Evolutionary conservation across 2,797 vertebrate genomes (phyloP).

Genomic region (Xyrichtys novacula): DNA sequence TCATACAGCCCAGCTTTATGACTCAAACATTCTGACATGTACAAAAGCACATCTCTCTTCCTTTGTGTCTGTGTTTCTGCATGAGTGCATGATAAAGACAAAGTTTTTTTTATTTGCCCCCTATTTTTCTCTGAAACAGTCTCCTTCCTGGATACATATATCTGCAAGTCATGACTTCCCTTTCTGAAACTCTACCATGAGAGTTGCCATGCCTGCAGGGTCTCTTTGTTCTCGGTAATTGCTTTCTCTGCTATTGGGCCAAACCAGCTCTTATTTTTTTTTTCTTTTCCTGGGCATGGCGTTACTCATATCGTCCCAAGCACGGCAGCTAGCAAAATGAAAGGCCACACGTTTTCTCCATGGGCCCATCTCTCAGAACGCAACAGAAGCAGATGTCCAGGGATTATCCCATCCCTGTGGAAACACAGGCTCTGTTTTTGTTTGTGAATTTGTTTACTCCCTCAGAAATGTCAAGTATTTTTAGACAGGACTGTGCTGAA

Average conservation of each 20-base stretch:
- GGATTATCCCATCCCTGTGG: constrained; percentile 70
- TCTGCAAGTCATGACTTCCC: constrained; percentile 10
- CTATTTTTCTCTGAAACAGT: constrained; percentile 7
- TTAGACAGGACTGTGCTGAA: constrained; percentile 53
- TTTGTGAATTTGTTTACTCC: constrained; percentile 61
- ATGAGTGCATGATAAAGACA: constrained; percentile 6
- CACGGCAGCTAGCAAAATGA: constrained; percentile 65
- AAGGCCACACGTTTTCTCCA: constrained; percentile 67
- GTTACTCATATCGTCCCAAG: constrained; percentile 37
- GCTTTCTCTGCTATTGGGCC: constrained; percentile 47
- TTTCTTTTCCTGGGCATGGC: constrained; percentile 12
- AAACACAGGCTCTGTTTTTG: constrained; percentile 51
- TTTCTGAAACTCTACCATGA: constrained; percentile 36
- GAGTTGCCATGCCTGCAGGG: constrained; percentile 43
- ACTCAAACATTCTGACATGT: constrained; percentile 14
- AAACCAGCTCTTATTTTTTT: constrained; percentile 26
- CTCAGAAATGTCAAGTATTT: constrained; percentile 70
- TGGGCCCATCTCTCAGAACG: constrained; percentile 55
- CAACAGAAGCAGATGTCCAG: constrained; percentile 75
- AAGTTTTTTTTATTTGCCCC: constrained; percentile 8
- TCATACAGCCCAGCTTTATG: constrained; percentile 54
- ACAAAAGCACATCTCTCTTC: constrained; percentile 28
- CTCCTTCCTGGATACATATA: constrained; percentile 28
- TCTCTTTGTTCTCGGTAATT: constrained; percentile 49
- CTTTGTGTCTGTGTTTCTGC: not conserved